Conservation (phyloP, 1,140 invertebrate genomes). For the Drosophila equinoxialis region DNA sequence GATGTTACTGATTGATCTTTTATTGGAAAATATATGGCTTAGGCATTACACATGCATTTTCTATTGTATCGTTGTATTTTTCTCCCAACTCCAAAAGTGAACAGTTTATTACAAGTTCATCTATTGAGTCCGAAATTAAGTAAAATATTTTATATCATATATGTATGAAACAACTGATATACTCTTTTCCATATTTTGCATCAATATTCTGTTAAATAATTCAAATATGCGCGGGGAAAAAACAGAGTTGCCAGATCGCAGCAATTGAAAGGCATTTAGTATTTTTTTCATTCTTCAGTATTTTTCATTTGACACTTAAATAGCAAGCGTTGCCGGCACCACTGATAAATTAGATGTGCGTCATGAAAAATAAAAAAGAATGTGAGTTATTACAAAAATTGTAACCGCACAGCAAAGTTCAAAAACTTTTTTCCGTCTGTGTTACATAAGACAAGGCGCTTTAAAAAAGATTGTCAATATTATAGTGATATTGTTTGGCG, state of each 20-base stretch:
- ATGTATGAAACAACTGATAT: no score
- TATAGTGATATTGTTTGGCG: neutral
- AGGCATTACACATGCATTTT: neutral
- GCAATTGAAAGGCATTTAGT: neutral
- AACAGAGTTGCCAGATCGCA: neutral
- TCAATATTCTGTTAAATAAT: neutral
- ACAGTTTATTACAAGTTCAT: no score
- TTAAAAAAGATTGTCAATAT: neutral
- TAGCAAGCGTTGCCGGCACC: neutral
- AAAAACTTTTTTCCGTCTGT: neutral
- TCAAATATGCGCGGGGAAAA: neutral
- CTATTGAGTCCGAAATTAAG: no score
- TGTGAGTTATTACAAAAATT: neutral
- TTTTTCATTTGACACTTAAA: neutral
- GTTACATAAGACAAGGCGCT: neutral
- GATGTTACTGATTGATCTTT: conserved; percentile 1
- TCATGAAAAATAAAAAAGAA: neutral
- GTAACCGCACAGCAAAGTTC: neutral
- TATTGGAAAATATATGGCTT: neutral
- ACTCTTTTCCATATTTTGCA: neutral
- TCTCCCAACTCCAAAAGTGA: no score
- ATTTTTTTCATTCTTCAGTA: neutral
- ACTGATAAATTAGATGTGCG: neutral
- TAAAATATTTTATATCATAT: no score
- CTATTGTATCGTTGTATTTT: neutral